Percentiles rank a stretch among this genome's conserved stretches.
These are phyloP conservation scores for Otus scops DNA, from an alignment of 2,797 vertebrate genomes.

Conservation along the genomic window DNA sequence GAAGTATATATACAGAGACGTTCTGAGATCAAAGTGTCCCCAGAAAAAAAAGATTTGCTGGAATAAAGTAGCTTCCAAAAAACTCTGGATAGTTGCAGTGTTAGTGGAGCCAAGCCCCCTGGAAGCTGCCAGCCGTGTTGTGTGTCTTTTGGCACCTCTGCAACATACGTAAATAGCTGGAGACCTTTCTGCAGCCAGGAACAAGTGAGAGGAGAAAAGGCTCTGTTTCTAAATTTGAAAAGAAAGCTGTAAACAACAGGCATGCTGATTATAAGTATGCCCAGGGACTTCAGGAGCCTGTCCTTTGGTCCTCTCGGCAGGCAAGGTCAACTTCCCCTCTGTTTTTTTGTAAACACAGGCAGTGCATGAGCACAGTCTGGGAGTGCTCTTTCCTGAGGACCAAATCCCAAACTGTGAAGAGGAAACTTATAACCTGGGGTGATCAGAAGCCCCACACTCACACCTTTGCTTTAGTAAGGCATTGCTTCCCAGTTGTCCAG, in stretches of 20 bases:
- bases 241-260: conserved; percentile 48
- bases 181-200: conserved; percentile 35
- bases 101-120: conserved; percentile 24
- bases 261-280: not conserved
- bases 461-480: not conserved
- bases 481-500: not conserved
- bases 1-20: not conserved
- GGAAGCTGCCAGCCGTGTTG: conserved; percentile 3
- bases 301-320: not conserved
- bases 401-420: not conserved
- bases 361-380: not conserved
- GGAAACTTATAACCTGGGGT: not conserved
- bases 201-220: conserved; percentile 52
- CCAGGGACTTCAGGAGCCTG: not conserved
- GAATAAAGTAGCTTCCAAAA: conserved; percentile 11
- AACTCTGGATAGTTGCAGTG: not conserved
- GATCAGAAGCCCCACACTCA: not conserved
- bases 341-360: conserved; percentile 8
- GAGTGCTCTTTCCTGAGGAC: not conserved
- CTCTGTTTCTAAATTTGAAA: conserved; percentile 62
- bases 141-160: conserved; percentile 26
- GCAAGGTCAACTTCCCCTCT: conserved; percentile 13
- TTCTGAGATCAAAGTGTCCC: not conserved
- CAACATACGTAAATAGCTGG: conserved; percentile 19
- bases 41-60: not conserved